Percentiles rank a stretch among this genome's conserved stretches.
phyloP scores from a whole-genome alignment of 2,888 invertebrate species.

The Caenorhabditis angaria region DNA sequence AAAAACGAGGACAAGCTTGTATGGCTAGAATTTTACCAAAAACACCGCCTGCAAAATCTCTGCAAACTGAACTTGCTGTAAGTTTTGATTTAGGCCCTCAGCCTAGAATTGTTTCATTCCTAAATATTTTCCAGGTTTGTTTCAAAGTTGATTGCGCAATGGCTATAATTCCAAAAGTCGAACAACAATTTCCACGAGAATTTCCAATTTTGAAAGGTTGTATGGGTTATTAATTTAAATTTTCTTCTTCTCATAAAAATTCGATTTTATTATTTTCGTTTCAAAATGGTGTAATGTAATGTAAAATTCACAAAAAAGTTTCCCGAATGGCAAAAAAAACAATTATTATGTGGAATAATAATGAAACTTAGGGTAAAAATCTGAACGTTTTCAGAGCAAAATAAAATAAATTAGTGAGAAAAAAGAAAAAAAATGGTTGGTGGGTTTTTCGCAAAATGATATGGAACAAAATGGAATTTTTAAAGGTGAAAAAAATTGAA shows the following conservation, averaged over 20 bases:
- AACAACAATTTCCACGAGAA: constrained; percentile 28
- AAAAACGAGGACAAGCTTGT: constrained; percentile 38
- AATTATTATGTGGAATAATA: not conserved
- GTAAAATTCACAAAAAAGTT: not conserved
- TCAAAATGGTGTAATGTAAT: not conserved
- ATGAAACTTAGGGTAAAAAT: too few relatives aligned
- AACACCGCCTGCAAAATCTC: constrained; percentile 15
- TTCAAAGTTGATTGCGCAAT: constrained; percentile 43
- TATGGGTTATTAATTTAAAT: constrained; percentile 33
- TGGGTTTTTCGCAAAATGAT: not conserved
- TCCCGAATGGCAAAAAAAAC: constrained; percentile 1
- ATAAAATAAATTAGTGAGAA: too few relatives aligned
- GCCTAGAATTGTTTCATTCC: not conserved
- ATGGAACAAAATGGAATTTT: not conserved
- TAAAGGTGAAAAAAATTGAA: constrained; percentile 31
- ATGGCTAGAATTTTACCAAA: constrained; percentile 35
- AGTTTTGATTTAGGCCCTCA: not conserved
- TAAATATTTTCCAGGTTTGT: constrained; percentile 22
- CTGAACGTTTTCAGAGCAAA: too few relatives aligned
- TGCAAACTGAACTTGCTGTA: constrained; percentile 34
- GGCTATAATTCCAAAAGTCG: constrained; percentile 31
- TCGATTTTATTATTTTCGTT: not conserved
- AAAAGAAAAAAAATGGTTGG: not conserved
- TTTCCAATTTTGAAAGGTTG: constrained; percentile 33
- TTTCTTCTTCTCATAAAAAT: not conserved